Percentiles rank a stretch among this genome's conserved stretches.
These are phyloP conservation scores for Axis porcinus DNA, from an alignment of 2,113 vertebrate species.

Conservation along the genomic window DNA sequence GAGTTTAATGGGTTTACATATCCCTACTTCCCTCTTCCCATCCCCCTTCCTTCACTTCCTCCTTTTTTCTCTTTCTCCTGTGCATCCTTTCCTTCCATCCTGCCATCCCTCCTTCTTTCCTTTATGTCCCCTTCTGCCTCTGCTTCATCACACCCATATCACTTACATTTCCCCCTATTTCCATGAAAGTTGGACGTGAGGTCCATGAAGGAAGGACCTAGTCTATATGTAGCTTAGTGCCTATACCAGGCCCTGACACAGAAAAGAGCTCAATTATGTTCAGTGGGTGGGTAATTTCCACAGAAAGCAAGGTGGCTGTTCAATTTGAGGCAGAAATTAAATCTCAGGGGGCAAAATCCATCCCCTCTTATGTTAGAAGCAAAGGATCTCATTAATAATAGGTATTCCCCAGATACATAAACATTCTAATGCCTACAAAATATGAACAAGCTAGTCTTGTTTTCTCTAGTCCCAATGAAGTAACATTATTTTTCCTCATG, in stretches of 20 bases:
- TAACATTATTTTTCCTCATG: not conserved
- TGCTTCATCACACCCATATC: not conserved
- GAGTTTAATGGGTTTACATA: not conserved
- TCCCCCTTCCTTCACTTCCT: not conserved
- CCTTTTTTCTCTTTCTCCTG: not conserved
- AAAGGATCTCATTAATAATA: not conserved
- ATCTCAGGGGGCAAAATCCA: not conserved
- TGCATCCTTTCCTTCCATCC: not conserved
- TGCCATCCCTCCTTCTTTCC: too few relatives aligned
- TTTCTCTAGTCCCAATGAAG: not conserved
- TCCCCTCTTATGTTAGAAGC: not conserved
- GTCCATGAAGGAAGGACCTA: not conserved
- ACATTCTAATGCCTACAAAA: not conserved
- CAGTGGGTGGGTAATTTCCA: not conserved
- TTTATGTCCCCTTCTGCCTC: accelerated
- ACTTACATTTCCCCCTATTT: not conserved
- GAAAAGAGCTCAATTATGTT: not conserved
- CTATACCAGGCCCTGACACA: not conserved
- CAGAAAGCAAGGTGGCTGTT: not conserved
- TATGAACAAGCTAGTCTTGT: not conserved
- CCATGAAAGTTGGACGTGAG: not conserved
- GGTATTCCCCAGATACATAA: not conserved
- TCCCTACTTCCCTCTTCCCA: not conserved
- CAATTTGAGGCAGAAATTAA: not conserved
- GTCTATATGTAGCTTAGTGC: not conserved